These are phyloP conservation scores for Crepidodera aurea DNA, from an alignment of 2,888 invertebrate species.

Conservation along the genomic window DNA sequence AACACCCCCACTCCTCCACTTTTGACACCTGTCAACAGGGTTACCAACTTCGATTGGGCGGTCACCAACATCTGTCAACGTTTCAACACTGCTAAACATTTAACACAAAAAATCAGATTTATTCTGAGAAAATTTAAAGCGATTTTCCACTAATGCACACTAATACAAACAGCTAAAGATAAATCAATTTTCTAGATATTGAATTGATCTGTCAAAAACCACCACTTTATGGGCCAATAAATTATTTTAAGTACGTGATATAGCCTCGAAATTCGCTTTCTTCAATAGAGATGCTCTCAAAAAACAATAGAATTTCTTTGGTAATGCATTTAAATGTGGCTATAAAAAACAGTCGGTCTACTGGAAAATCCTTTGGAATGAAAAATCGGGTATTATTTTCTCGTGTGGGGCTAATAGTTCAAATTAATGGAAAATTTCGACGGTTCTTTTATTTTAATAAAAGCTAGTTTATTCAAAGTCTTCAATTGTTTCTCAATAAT, in stretches of 20 bases:
- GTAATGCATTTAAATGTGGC: conserved; percentile 22
- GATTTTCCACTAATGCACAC: conserved; percentile 1
- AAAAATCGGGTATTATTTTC: neutral
- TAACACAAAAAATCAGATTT: neutral
- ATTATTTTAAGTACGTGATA: conserved; percentile 26
- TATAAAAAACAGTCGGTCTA: conserved; percentile 16
- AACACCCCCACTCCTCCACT: too few relatives aligned
- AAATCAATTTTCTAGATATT: conserved; percentile 19
- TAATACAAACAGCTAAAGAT: neutral
- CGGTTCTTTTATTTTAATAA: neutral
- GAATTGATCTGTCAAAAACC: conserved; percentile 26
- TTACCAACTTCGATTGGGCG: too few relatives aligned
- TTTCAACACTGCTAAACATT: too few relatives aligned
- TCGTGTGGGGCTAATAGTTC: neutral
- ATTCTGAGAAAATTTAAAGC: conserved; percentile 3
- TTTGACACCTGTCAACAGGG: too few relatives aligned
- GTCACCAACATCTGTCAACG: too few relatives aligned
- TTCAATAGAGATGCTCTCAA: conserved; percentile 22
- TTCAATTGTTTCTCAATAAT: too few relatives aligned
- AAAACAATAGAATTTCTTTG: conserved; percentile 22
- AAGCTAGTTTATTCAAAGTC: too few relatives aligned
- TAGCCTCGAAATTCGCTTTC: conserved; percentile 14
- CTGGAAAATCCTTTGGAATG: conserved; percentile 5
- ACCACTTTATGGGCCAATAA: conserved; percentile 25
- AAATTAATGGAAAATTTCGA: neutral